Conservation (phyloP, 2,797 vertebrate genomes). For the Galaxias olidus region DNA sequence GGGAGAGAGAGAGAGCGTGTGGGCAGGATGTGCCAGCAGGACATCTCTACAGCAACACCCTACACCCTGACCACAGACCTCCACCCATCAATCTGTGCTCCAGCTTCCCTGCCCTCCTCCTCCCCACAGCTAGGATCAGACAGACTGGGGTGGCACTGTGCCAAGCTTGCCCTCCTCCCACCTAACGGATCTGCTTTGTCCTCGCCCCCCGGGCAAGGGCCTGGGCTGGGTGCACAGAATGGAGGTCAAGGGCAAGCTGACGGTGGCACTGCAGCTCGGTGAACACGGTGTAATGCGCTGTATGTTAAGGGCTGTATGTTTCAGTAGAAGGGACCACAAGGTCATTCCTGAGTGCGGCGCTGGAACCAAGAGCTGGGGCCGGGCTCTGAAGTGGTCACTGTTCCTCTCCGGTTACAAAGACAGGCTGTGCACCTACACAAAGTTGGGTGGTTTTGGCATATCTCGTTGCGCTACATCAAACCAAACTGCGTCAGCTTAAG, state of each 20-base stretch:
- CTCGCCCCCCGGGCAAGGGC: slow-evolving; percentile 64
- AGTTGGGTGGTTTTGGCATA: no score
- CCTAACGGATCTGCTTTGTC: slow-evolving; percentile 66
- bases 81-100: slow-evolving; percentile 76
- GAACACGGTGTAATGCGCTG: slow-evolving; percentile 46
- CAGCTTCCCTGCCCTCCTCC: slow-evolving; percentile 62
- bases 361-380: background rate
- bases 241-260: slow-evolving; percentile 60
- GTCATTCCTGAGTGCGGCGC: slow-evolving; percentile 27
- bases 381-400: slow-evolving; percentile 21
- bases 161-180: slow-evolving; percentile 46
- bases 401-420: background rate
- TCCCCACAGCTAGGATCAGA: slow-evolving; percentile 62
- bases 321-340: slow-evolving; percentile 43
- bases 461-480: slow-evolving; percentile 51
- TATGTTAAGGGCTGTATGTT: slow-evolving; percentile 41
- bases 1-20: slow-evolving; percentile 44
- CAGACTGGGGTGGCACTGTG: slow-evolving; percentile 60
- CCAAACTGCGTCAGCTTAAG: slow-evolving; percentile 64
- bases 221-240: slow-evolving; percentile 47
- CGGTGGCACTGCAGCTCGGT: slow-evolving; percentile 49
- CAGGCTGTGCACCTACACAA: no score
- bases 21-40: slow-evolving; percentile 73
- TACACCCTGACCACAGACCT: slow-evolving; percentile 69
- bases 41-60: slow-evolving; percentile 69